Conservation (phyloP, 2,888 invertebrate genomes). For the Brachylomia viminalis region DNA sequence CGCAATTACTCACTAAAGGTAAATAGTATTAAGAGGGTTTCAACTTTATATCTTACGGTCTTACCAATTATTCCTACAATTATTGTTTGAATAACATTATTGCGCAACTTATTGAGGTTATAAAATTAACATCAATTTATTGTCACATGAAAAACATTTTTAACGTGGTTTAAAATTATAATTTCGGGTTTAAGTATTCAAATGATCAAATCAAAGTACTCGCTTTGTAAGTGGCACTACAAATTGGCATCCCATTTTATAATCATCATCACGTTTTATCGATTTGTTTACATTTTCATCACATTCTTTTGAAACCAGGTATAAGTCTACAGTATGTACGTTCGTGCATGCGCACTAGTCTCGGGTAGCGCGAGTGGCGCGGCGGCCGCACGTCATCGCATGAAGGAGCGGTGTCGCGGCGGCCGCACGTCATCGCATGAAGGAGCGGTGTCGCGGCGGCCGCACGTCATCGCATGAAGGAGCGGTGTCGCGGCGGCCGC, state of each 20-base stretch:
- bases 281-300: neutral
- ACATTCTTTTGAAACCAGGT: no score
- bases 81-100: neutral
- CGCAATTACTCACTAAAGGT: neutral
- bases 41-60: neutral
- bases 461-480: no score
- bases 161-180: neutral
- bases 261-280: neutral
- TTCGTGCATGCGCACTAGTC: no score
- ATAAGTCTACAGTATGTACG: neutral
- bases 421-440: no score
- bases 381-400: no score
- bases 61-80: neutral
- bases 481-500: no score
- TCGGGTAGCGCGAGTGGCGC: no score
- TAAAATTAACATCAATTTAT: neutral
- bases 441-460: no score
- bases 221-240: neutral
- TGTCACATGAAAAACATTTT: neutral
- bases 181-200: neutral
- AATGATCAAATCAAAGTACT: neutral
- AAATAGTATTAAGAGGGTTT: neutral
- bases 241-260: neutral
- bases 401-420: no score
- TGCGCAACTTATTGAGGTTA: neutral